Evolutionary conservation across 2,888 invertebrate genomes (phyloP), one percentile per base, ranked within the genome.

Genomic region (Cheilosia soror): DNA sequence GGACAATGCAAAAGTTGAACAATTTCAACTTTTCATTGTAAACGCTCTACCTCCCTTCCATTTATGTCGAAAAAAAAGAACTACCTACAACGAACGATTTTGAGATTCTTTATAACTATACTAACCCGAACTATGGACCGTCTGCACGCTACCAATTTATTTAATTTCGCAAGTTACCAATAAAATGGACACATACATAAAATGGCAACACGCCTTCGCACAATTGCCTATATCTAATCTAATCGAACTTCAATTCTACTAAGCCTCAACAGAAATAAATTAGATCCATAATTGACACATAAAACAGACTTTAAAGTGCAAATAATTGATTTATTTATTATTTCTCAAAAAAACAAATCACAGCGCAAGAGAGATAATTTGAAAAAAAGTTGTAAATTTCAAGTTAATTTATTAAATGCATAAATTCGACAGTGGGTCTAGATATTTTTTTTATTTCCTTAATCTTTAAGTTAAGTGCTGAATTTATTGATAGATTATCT

Each of bases 211-310:
- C 6, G 15, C 20, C 6, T 9, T 15, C 47, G 0, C 20, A 11
- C 37, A 9, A 9, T 7, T 15, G 5, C 15, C 2, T 20, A 3
- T 40, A 40, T 47, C 20, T 47, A 15, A 47, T 47, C 47, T 44
- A 44, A 44, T 47, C 47, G 15, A 47, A 15, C 20, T 6, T 47
- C 44, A n/a, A 25, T 25, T 15, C 20, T 2, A n/a, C 20, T 49
- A 51, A 37, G 65, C 49, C 25, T 6, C 15, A 33, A 25, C 49
- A 53, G 5, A 40, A 66, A 66, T 66, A 51, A 51, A 66, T 66
- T 40, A 53, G 5, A 25, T n/a, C 9, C 13, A n/a, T 27, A 66
- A 40, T 40, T 49, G 51, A 66, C 37, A 66, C 25, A 29, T 53
- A 37, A 66, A 51, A 37, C 4, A 53, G 9, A 4, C 9, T 37